phyloP scores from a whole-genome alignment of 2,113 vertebrate species.

The Sarotherodon lohbergeri region DNA sequence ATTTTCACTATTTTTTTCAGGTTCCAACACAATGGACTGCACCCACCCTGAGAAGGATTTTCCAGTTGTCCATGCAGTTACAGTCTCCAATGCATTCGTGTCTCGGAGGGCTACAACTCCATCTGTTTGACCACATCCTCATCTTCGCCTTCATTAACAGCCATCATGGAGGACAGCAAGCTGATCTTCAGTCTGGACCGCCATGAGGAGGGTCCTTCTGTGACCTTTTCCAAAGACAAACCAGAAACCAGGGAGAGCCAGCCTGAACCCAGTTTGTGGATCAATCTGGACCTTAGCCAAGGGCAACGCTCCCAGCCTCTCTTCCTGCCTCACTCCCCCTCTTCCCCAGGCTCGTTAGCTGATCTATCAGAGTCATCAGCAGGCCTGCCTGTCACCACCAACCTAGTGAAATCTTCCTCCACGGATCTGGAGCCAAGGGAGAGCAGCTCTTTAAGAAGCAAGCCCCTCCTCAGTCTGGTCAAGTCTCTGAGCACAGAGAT shows the following conservation, averaged over 20 bases:
- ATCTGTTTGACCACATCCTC: not conserved
- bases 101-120: not conserved
- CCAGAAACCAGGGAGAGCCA: not conserved
- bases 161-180: constrained; percentile 56
- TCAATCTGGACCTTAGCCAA: constrained; percentile 43
- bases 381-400: constrained; percentile 50
- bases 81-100: not conserved
- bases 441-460: constrained; percentile 61
- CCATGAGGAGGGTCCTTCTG: constrained; percentile 43
- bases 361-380: constrained; percentile 57
- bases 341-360: constrained; percentile 64
- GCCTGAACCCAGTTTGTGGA: constrained; percentile 22
- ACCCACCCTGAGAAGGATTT: not conserved
- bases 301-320: constrained; percentile 9
- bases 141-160: not conserved
- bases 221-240: constrained; percentile 62
- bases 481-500: constrained; percentile 76
- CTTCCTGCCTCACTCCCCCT: constrained; percentile 29
- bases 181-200: constrained; percentile 56
- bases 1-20: constrained; percentile 4
- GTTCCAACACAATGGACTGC: not conserved
- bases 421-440: constrained; percentile 85
- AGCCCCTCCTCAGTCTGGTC: constrained; percentile 70
- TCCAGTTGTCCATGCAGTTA: not conserved
- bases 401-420: constrained; percentile 86